A percentile compares a stretch with the other conserved stretches of the same genome.
Evolutionary conservation across 2,888 invertebrate genomes (phyloP).

Genomic region (Aphidoletes aphidimyza): DNA sequence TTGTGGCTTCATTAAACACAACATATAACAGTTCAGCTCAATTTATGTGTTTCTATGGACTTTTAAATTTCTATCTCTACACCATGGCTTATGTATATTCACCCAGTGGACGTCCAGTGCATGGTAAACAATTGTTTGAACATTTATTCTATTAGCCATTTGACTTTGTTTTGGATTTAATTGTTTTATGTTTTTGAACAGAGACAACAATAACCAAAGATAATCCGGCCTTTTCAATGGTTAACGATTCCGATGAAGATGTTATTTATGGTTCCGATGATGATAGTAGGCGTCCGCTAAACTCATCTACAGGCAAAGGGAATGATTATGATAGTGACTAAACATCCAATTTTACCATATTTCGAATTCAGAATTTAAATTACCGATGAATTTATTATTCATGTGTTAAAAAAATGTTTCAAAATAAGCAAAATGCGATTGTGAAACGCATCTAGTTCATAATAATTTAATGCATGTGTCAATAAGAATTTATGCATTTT

Average conservation of each 20-base stretch:
- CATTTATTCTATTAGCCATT: background rate
- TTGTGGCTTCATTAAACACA: slow-evolving; percentile 87
- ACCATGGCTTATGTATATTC: slow-evolving; percentile 95
- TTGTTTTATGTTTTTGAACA: slow-evolving; percentile 66
- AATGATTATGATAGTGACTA: slow-evolving; percentile 80
- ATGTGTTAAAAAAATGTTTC: no score
- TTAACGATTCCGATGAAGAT: slow-evolving; percentile 88
- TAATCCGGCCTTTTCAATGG: slow-evolving; percentile 97
- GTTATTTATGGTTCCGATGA: slow-evolving; percentile 94
- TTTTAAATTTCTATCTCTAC: slow-evolving; percentile 93
- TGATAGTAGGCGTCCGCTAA: slow-evolving; percentile 84
- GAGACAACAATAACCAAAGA: slow-evolving; percentile 94
- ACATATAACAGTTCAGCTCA: slow-evolving; percentile 92
- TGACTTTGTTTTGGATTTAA: background rate
- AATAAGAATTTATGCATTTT: background rate
- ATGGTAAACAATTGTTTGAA: slow-evolving; percentile 74
- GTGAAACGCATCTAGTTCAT: background rate
- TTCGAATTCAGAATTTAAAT: no score
- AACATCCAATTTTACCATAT: slow-evolving; percentile 59
- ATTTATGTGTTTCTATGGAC: slow-evolving; percentile 94
- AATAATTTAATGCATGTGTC: background rate
- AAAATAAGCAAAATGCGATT: background rate
- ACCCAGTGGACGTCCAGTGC: slow-evolving; percentile 81
- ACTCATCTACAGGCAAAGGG: slow-evolving; percentile 70
- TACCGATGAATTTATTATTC: no score